Evolutionary conservation across 35 echinoderm and acorn worm species (phyloP).

Genomic region (Apostichopus californicus): DNA sequence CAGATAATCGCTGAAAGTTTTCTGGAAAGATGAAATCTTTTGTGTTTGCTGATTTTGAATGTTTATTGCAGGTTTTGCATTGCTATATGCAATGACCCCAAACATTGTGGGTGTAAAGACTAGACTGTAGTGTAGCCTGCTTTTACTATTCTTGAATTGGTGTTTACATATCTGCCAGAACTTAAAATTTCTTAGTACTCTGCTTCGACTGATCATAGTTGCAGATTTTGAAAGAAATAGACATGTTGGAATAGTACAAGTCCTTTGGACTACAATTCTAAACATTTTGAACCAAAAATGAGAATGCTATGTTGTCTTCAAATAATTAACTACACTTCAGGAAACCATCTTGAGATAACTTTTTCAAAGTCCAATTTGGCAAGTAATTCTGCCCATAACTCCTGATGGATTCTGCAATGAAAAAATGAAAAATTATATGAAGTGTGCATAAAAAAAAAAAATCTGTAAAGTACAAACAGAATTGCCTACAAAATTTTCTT

Average conservation of each 20-base stretch:
- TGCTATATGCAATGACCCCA: neutral
- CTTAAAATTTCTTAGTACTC: neutral
- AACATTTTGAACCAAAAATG: neutral
- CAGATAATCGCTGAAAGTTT: neutral
- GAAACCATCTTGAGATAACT: too few relatives aligned
- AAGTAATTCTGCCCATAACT: too few relatives aligned
- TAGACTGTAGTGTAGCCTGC: neutral
- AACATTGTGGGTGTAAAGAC: neutral
- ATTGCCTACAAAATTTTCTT: too few relatives aligned
- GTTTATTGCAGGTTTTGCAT: neutral
- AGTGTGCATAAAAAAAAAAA: too few relatives aligned
- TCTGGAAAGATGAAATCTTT: neutral
- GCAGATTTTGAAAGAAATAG: neutral
- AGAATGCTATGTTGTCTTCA: too few relatives aligned
- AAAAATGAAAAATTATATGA: too few relatives aligned
- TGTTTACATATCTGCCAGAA: neutral
- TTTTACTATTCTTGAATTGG: neutral
- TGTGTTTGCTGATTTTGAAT: neutral
- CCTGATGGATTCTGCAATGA: too few relatives aligned
- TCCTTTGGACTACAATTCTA: neutral
- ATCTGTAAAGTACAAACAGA: too few relatives aligned
- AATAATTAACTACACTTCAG: too few relatives aligned
- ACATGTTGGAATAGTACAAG: neutral
- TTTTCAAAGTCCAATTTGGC: too few relatives aligned
- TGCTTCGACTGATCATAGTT: neutral